Base-by-base conservation (phyloP, 2,888 invertebrate genomes). In the Thumatha senex region DNA sequence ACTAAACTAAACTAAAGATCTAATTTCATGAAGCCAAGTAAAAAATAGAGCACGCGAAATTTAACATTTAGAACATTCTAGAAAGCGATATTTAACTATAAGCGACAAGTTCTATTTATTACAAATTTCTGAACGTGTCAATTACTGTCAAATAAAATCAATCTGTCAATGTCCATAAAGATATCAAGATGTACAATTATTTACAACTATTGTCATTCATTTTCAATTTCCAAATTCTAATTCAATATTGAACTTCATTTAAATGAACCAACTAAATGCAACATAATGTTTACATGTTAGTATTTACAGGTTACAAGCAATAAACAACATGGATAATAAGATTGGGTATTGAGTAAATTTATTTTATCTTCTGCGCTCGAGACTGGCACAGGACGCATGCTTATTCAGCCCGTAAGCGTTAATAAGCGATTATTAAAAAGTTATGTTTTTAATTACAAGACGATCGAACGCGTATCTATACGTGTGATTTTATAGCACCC, bases 391-490 rank as follows among this genome's bases (percentile, higher is more conserved):
- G 50, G 40, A 40, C 34, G 35, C 35, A 40, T 31, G 48, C 46
- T 46, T 85, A 87, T 84, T 82, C 89, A 85, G 88, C 84, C 81
- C 80, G 84, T 80, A 81, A 86, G 79, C 82, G 77, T 84, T 88
- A 89, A 89, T 89, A 87, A 89, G 87, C 86, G 82, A 82, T 84
- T 86, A 89, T 88, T 89, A 89, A 87, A 86, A 90, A 89, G 88
- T 89, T 89, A 89, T 86, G 86, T 84, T 89, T 90, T 91, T 90
- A 90, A 91, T 90, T 91, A 90, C 78, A 80, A 68, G 63, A 64
- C 81, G 84, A 90, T 91, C 83, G 75, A 74, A 62, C 69, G 76
- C 76, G 88, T 90, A 90, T 89, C 89, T 90, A 89, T 89, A 83
- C 86, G 86, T 79, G 89, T 89, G 86, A 89, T 89, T 89, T 89